phyloP scores from a whole-genome alignment of 2,888 invertebrate genomes.

The Latrodectus elegans region DNA sequence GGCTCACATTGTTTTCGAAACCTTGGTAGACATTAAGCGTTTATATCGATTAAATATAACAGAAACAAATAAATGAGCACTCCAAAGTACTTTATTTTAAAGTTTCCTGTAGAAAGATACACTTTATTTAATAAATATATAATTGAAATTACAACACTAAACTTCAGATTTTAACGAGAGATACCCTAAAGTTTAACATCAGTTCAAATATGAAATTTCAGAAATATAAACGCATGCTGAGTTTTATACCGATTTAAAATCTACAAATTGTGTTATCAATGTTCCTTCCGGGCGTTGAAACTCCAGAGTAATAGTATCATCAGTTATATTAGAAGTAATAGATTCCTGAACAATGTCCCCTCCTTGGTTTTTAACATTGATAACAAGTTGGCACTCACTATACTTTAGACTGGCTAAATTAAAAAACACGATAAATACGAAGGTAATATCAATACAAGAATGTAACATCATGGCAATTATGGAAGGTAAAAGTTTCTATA shows the following conservation, averaged over 20 bases:
- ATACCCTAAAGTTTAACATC: too few species aligned
- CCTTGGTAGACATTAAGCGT: too few species aligned
- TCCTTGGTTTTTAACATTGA: conserved; percentile 81
- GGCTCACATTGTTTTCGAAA: too few species aligned
- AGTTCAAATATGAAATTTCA: too few species aligned
- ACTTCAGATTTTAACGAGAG: too few species aligned
- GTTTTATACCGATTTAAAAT: conserved; percentile 89
- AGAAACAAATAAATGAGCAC: too few species aligned
- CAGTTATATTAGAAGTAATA: conserved; percentile 91
- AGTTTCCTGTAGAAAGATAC: too few species aligned
- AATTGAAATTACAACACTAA: too few species aligned
- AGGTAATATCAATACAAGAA: conserved; percentile 36
- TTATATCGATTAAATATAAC: too few species aligned
- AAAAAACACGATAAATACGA: conserved; percentile 54
- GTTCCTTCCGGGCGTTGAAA: conserved; percentile 94
- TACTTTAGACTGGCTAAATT: conserved; percentile 29
- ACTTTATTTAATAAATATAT: too few species aligned
- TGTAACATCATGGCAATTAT: conserved; percentile 53
- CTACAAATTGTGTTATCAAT: conserved; percentile 91
- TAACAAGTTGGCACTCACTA: conserved; percentile 72
- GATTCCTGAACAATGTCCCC: conserved; percentile 95
- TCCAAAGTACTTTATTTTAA: too few species aligned
- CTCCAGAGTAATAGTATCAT: conserved; percentile 90
- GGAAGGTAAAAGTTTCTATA: conserved; percentile 39
- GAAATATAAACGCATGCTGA: too few species aligned